Evolutionary conservation across 2,797 vertebrate genomes (phyloP), one percentile per base, ranked within the genome.

Genomic region (Acestrorhynchus altus): DNA sequence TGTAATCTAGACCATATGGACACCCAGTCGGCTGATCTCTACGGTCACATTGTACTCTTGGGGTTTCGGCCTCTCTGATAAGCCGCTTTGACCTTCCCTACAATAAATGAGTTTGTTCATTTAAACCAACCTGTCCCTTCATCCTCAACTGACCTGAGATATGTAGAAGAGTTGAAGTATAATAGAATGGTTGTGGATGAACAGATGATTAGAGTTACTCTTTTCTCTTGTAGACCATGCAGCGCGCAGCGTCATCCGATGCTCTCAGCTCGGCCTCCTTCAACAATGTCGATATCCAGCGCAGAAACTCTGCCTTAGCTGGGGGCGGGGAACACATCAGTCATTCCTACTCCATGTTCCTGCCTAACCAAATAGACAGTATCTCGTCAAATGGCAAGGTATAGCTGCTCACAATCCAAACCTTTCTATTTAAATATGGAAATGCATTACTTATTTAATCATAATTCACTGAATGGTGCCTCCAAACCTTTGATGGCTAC

Each of bases 301-400:
- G 31, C 67, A 68, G 71, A 35, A 82, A 79, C 81, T 76, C 81
- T 39, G 46, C 56, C 39, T 44, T 80, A 52, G 39, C 72, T 63
- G 86, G 83, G 13, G 71, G 10, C 69, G 77, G 80, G 71, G 83
- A 89, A 59, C 82, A 86, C 52, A 87, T 93, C 67, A 83, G 69
- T 83, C 91, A 94, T 76, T 92, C 92, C 31, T 90, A 89, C 42
- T 94, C 92, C 70, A 90, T 94, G 91, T 86, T 91, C 66, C 88
- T 94, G 63, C 89, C 91, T 82, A 66, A 78, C 0, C 79, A 77
- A 15, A 89, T 84, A 0, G 83, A 89, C 74, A 92, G 90, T 91
- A 92, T 94, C 0, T 24, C 81, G 56, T 57, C 75, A 3, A 91
- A 89, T 1, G 85, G 89, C 79, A 91, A 92, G 93, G 94, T 95